Conservation (phyloP, 2,113 vertebrate genomes). For the Labrus mixtus region DNA sequence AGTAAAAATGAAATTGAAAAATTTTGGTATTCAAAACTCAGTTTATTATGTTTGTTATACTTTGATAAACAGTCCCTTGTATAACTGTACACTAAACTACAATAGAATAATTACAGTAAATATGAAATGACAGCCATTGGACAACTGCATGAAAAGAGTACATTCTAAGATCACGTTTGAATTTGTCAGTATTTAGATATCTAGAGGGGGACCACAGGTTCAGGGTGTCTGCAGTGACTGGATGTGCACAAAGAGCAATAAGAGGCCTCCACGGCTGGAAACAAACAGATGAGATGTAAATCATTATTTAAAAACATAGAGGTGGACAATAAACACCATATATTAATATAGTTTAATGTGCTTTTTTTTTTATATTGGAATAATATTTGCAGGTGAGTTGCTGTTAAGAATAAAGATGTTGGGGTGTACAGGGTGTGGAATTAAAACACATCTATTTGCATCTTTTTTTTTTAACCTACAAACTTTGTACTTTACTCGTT, state of each 20-base stretch:
- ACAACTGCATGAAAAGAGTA: slow-evolving; percentile 62
- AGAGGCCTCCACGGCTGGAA: slow-evolving; percentile 33
- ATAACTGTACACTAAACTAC: slow-evolving; percentile 83
- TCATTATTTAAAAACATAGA: slow-evolving; percentile 11
- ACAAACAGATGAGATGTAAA: slow-evolving; percentile 33
- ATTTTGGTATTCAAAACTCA: slow-evolving; percentile 71
- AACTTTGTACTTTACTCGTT: slow-evolving; percentile 15
- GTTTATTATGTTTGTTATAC: slow-evolving; percentile 73
- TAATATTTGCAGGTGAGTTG: slow-evolving; percentile 48
- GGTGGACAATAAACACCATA: slow-evolving; percentile 16
- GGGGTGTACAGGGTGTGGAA: neutral
- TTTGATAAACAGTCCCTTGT: slow-evolving; percentile 71
- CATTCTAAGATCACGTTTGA: slow-evolving; percentile 49
- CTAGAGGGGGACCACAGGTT: slow-evolving; percentile 36
- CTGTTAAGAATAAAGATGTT: slow-evolving; percentile 12
- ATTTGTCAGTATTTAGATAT: slow-evolving; percentile 29
- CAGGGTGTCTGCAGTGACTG: slow-evolving; percentile 40
- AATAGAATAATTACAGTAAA: slow-evolving; percentile 78
- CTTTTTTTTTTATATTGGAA: slow-evolving; percentile 45
- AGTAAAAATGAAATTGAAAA: neutral
- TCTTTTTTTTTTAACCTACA: neutral
- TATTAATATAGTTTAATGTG: slow-evolving; percentile 36
- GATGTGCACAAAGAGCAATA: slow-evolving; percentile 43
- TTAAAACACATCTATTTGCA: slow-evolving; percentile 3
- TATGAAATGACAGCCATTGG: slow-evolving; percentile 71